Evolutionary conservation across 2,888 invertebrate species (phyloP), one percentile per base, ranked within the genome.

Genomic region (Papilio protenor): DNA sequence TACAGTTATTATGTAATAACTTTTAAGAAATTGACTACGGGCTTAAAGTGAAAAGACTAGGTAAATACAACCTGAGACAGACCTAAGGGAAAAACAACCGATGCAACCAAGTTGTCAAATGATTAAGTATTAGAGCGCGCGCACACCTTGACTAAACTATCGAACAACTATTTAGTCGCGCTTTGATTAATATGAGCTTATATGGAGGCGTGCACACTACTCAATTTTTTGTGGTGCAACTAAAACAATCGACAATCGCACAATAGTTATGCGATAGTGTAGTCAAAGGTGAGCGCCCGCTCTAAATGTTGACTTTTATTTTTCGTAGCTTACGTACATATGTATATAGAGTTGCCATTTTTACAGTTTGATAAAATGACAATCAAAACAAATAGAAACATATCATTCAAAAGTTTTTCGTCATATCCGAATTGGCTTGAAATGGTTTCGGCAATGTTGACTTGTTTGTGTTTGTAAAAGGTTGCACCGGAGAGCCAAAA

Each of bases 1-100:
- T 57, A 81, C 76, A 79, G 75, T 79, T 79, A 59, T 6, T 59
- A n/a, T 40, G n/a, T n/a, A n/a, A 16, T 40, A 16, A 69, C 18
- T 69, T 69, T 52, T 52, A 52, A 52, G 18, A 52, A 52, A 18
- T 16, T 16, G 18, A 49, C 18, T 18, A 52, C 18, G 4, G 16
- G 18, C 0, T 18, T 52, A 52, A 4, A 18, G 18, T 52, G 14
- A 52, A 16, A 49, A 18, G 5, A 52, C 52, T 5, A 16, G 16
- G 1, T 18, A 49, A 40, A 40, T 40, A 40, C 40, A 33, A 27
- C 27, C 27, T 27, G 27, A 27, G 27, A 27, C 27, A 27, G 27
- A 27, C 27, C 27, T 27, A 27, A 27, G 27, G 27, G 27, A 27
- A 2, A 27, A 27, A 27, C 27, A 27, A 33, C 47, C 47, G 10